phyloP scores from a whole-genome alignment of 2,113 vertebrate genomes.

The Condylura cristata region DNA sequence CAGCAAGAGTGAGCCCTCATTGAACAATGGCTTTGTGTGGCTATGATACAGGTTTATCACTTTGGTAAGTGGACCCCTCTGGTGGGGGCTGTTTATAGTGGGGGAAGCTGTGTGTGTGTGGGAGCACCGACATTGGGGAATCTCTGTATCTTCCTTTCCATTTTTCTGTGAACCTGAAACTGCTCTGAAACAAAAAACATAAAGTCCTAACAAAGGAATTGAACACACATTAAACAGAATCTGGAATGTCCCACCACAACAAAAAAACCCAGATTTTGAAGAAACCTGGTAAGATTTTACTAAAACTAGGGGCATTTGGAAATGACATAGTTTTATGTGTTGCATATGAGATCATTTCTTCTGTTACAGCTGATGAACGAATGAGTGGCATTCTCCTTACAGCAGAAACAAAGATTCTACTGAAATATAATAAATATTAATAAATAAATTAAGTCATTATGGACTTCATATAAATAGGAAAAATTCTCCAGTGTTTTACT shows the following conservation, averaged over 20 bases:
- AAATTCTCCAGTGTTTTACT: not conserved
- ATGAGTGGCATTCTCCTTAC: not conserved
- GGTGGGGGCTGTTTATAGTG: no score
- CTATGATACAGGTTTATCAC: not conserved
- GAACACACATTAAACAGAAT: not conserved
- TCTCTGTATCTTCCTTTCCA: not conserved
- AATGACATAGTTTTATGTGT: not conserved
- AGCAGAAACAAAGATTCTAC: slow-evolving; percentile 14
- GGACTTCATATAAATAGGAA: slow-evolving; percentile 21
- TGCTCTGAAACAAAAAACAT: not conserved
- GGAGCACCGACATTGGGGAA: not conserved
- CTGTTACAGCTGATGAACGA: not conserved
- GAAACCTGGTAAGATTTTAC: not conserved
- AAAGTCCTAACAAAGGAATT: not conserved
- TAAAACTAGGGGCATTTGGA: not conserved
- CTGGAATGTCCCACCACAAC: not conserved
- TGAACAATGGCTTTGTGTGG: not conserved
- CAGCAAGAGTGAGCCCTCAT: no score
- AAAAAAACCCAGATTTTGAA: not conserved
- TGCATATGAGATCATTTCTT: not conserved
- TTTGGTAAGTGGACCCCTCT: not conserved
- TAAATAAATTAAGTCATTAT: not conserved
- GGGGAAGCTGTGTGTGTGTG: no score
- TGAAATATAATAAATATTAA: not conserved
- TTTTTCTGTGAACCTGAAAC: not conserved